Evolutionary conservation across 2,888 invertebrate species (phyloP).

Genomic region (Noctua comes): DNA sequence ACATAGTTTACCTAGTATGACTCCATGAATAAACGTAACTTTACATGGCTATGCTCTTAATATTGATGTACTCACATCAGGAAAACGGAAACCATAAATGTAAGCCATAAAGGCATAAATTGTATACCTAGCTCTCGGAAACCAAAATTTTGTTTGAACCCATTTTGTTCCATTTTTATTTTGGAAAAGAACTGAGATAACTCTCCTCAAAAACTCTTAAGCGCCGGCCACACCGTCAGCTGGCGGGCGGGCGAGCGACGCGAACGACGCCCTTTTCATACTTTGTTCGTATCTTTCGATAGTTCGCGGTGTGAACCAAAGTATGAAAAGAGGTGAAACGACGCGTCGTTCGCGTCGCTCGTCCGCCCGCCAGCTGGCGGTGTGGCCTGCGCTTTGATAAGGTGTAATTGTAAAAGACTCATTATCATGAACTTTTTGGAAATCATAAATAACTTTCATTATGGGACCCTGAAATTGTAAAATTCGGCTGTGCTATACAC

Average conservation of each 20-base stretch:
- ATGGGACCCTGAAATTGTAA: not conserved
- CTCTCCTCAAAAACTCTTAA: not conserved
- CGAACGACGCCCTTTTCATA: too few relatives aligned
- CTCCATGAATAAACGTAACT: not conserved
- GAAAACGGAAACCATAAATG: slow-evolving; percentile 1
- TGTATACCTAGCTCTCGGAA: not conserved
- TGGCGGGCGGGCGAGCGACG: too few relatives aligned
- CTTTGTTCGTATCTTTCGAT: too few relatives aligned
- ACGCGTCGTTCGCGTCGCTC: too few relatives aligned
- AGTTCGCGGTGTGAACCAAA: too few relatives aligned
- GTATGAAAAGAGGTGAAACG: too few relatives aligned
- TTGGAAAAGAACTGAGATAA: not conserved
- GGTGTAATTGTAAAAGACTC: not conserved
- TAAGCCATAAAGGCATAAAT: not conserved
- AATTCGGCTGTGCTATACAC: too few relatives aligned
- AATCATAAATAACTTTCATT: not conserved
- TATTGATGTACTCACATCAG: not conserved
- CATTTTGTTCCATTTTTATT: not conserved
- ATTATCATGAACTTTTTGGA: not conserved
- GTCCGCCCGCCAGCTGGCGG: too few relatives aligned
- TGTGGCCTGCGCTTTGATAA: too few relatives aligned
- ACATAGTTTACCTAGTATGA: not conserved
- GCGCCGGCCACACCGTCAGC: too few relatives aligned
- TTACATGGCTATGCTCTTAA: not conserved
- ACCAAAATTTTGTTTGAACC: not conserved